These are phyloP conservation scores for Notothenia coriiceps DNA, from an alignment of 2,113 vertebrate species.

Conservation along the genomic window DNA sequence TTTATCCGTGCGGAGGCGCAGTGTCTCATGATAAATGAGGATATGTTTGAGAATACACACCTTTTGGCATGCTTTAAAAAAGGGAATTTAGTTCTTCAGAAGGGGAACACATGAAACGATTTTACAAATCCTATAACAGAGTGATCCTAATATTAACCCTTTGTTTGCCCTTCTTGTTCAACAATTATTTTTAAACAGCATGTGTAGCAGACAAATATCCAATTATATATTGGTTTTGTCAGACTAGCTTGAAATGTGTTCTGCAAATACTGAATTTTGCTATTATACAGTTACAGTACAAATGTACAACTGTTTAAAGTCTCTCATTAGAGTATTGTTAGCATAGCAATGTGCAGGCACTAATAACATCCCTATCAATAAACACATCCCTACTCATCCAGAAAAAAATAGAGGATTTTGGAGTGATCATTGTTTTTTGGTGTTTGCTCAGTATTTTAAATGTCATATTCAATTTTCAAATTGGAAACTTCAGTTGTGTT, in stretches of 20 bases:
- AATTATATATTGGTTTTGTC: background rate
- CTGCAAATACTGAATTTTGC: background rate
- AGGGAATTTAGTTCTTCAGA: background rate
- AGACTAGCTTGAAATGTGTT: background rate
- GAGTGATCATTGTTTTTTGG: background rate
- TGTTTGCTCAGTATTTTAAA: background rate
- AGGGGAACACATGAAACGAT: conserved; percentile 14
- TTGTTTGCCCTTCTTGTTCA: background rate
- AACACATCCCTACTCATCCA: background rate
- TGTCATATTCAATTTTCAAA: background rate
- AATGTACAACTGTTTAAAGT: too few relatives aligned
- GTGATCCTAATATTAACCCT: background rate
- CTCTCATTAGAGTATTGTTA: too few relatives aligned
- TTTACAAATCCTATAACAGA: background rate
- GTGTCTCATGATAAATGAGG: conserved; percentile 37
- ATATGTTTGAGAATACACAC: conserved; percentile 34
- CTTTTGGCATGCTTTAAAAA: conserved; percentile 43
- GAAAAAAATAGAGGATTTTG: background rate
- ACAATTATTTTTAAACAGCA: background rate
- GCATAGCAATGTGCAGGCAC: background rate
- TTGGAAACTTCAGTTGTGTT: background rate
- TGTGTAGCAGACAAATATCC: background rate
- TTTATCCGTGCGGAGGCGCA: conserved; percentile 27
- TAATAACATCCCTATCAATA: background rate
- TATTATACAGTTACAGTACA: too few relatives aligned